Evolutionary conservation across 2,888 invertebrate genomes (phyloP).

Genomic region (Plebejus anna): DNA sequence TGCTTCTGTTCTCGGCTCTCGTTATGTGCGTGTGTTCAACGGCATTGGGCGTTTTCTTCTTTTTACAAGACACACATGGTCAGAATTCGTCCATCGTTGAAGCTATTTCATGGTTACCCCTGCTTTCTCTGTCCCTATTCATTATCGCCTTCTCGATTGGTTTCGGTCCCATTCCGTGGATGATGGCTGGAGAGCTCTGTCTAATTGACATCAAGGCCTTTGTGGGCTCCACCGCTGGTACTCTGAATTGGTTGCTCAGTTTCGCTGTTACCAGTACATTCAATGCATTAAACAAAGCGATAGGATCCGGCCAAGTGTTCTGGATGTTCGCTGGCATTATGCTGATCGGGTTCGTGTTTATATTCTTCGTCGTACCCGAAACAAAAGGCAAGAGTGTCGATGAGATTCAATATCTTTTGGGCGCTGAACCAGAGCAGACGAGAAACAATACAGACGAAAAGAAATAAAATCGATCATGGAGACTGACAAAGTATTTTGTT

Average conservation of each 20-base stretch:
- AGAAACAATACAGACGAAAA: constrained; percentile 50
- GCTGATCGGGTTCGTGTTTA: constrained; percentile 82
- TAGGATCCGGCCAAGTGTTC: constrained; percentile 84
- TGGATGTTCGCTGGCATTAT: constrained; percentile 87
- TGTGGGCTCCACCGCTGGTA: constrained; percentile 87
- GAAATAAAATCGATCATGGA: constrained; percentile 51
- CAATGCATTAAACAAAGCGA: constrained; percentile 70
- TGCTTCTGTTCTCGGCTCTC: constrained; percentile 85
- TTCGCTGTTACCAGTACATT: constrained; percentile 90
- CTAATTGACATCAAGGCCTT: constrained; percentile 88
- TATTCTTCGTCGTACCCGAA: constrained; percentile 83
- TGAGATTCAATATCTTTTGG: constrained; percentile 80
- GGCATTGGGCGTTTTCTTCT: constrained; percentile 86
- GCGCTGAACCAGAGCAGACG: constrained; percentile 52
- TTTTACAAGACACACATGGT: constrained; percentile 60
- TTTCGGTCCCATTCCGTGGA: constrained; percentile 93
- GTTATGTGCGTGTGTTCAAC: constrained; percentile 85
- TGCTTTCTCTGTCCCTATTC: constrained; percentile 86
- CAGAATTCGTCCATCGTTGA: constrained; percentile 58
- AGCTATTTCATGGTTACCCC: constrained; percentile 85
- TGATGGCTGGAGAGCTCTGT: constrained; percentile 90
- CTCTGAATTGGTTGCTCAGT: constrained; percentile 90
- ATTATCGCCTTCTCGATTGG: constrained; percentile 90
- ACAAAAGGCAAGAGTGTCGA: constrained; percentile 85
- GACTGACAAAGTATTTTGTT: constrained; percentile 60